A percentile compares a stretch with the other conserved stretches of the same genome.
These are phyloP conservation scores for Micrastur ruficollis DNA, from an alignment of 2,797 vertebrate species.

Conservation along the genomic window DNA sequence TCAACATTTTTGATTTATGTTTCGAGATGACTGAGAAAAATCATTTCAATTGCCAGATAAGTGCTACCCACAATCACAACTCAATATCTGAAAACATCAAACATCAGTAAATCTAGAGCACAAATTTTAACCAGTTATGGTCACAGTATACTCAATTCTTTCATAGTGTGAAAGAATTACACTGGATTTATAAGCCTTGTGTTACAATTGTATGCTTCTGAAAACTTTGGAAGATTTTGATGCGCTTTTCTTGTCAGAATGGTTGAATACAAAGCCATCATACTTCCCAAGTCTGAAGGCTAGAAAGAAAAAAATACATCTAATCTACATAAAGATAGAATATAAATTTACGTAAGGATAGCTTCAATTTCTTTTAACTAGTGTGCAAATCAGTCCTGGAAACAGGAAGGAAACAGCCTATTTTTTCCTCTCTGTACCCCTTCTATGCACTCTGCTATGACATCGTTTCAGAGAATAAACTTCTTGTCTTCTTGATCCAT, in stretches of 20 bases:
- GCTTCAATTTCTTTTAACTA: background rate
- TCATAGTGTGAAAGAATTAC: background rate
- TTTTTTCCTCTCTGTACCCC: background rate
- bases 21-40: background rate
- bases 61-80: background rate
- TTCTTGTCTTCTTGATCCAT: conserved; percentile 45
- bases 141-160: background rate
- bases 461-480: conserved; percentile 42
- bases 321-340: background rate
- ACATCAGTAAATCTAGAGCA: background rate
- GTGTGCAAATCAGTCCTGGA: background rate
- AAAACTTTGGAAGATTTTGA: background rate
- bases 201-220: background rate
- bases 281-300: background rate
- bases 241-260: background rate
- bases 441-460: background rate
- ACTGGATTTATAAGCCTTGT: background rate
- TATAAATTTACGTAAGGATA: background rate
- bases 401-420: background rate
- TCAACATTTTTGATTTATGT: background rate
- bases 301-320: background rate
- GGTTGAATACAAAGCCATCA: background rate
- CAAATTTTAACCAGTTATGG: background rate
- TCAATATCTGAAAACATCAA: background rate
- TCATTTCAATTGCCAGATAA: background rate